Base-by-base conservation (phyloP, 2,797 vertebrate genomes). In the Novumbra hubbsi region DNA sequence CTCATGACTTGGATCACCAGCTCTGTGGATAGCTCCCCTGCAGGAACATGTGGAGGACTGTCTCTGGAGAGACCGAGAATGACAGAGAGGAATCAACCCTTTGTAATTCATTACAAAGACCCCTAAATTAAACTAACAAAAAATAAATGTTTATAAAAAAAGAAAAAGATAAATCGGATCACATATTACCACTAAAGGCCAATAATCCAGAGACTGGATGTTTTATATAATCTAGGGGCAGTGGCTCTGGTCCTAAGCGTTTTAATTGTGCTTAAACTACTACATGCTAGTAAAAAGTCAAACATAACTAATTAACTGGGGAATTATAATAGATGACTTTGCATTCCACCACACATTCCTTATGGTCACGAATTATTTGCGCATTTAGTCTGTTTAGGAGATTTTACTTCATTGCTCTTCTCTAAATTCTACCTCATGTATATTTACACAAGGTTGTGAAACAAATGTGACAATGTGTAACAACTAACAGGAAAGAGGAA, bases 11-110 rank as follows among this genome's bases (percentile, higher is more conserved):
- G 89, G 88, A 98, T 95, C 80, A 99, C 97, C 0, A 79, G 28
- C 60, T 96, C 94, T 2, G 97, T 98, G 0, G 97, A 96, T 41
- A 99, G 94, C 73, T 98, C 89, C 7, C 81, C 76, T 4, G 85
- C 76, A 0, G 95, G 96, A 80, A 98, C 95, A 0, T 99, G 97
- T 79, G 98, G 98, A 5, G 97, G 97, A 65, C 96, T 98, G 83
- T 99, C 97, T 4, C 97, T 34, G 27, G 27, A 28, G 49, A 30
- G 7, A 55, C 17, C n/a, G 1, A 55, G 8, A 52, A 19, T 15
- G 49, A 52, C 1, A 17, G 17, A n/a, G 62, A 30, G 27, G 6
- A 64, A 30, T 30, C 24, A 64, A 28, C 14, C 30, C 27, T 32
- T 34, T 32, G 11, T 30, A 8, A 65, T 15, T 7, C 14, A 65